These are phyloP conservation scores for Phataginus tricuspis DNA, from an alignment of 2,797 vertebrate species.

Conservation along the genomic window DNA sequence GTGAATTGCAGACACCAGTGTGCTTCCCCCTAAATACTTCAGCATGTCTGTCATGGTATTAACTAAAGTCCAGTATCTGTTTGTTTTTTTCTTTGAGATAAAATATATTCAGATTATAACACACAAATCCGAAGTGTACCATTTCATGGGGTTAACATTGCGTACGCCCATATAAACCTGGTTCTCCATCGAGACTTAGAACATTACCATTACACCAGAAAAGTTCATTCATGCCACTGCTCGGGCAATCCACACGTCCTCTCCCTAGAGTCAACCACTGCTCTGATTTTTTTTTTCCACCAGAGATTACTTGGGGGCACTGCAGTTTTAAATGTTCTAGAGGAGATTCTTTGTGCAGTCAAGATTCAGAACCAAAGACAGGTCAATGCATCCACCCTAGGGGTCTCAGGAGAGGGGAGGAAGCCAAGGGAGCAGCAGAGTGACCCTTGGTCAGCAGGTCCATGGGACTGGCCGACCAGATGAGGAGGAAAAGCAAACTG, in stretches of 20 bases:
- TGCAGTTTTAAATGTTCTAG: not conserved
- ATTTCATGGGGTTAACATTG: not conserved
- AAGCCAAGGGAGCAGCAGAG: not conserved
- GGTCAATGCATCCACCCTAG: not conserved
- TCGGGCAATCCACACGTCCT: not conserved
- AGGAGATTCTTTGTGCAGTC: slow-evolving; percentile 7
- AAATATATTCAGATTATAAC: slow-evolving; percentile 7
- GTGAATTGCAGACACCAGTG: not conserved
- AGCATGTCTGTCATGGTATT: not conserved
- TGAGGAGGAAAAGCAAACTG: not conserved
- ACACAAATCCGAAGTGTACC: not conserved
- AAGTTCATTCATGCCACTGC: not conserved
- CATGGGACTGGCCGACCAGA: not conserved
- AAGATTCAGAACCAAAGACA: not conserved
- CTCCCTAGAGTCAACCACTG: not conserved
- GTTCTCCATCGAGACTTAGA: not conserved
- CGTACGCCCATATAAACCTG: not conserved
- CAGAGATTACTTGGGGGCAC: not conserved
- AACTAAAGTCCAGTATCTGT: not conserved
- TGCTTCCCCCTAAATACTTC: not conserved
- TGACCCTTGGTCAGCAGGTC: not conserved
- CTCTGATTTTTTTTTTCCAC: not conserved
- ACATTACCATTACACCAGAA: not conserved
- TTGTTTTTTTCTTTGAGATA: slow-evolving; percentile 7
- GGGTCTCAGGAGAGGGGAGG: not conserved